Base-by-base conservation (phyloP, 1,140 invertebrate genomes). In the Zaprionus kolodkinae region DNA sequence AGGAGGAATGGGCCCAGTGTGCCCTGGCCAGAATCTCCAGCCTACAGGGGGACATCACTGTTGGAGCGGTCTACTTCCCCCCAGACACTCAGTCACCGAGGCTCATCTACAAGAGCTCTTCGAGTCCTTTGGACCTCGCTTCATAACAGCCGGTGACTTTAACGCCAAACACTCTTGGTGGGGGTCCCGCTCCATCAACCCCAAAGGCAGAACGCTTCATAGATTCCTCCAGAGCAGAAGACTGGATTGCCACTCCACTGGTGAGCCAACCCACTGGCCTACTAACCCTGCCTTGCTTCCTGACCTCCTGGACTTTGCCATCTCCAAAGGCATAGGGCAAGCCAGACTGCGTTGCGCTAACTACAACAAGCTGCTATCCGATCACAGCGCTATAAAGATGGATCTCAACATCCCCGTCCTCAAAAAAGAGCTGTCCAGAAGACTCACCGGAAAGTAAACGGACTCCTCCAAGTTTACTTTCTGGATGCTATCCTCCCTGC, bases 121-220 rank as follows among this genome's bases (percentile, higher is more conserved):
- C 25, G 11, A 35, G 10, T 12, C 11, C n/a, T 27, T 62, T 10
- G 45, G 61, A 9, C n/a, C 27, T 6, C 17, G 48, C 10, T 63
- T 62, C 15, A 35, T 62, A 0, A 10, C 13, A 11, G 60, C 9
- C 9, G 60, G 30, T 6, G 60, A 50, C 2, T 62, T 50, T 27
- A 35, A 62, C 6, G 45, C 60, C 15, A 62, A 62, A 6, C n/a
- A 62, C 0, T 35, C 10, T 62, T n/a, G 60, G 60, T 62, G 45
- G 60, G 60, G 60, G 9, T 50, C 43, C 10, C n/a, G 60, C 7
- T 6, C 15, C 0, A 35, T 7, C 3, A 62, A 48, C 17, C n/a
- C 60, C 0, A 62, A 35, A n/a, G 45, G 60, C 1, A 17, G 3
- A 17, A 15, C 60, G 3, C 45, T 50, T 2, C 33, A 15, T 33